Percentiles rank a stretch among this genome's conserved stretches.
These are phyloP conservation scores for Cylas formicarius DNA, from an alignment of 1,140 invertebrate species.

Conservation along the genomic window DNA sequence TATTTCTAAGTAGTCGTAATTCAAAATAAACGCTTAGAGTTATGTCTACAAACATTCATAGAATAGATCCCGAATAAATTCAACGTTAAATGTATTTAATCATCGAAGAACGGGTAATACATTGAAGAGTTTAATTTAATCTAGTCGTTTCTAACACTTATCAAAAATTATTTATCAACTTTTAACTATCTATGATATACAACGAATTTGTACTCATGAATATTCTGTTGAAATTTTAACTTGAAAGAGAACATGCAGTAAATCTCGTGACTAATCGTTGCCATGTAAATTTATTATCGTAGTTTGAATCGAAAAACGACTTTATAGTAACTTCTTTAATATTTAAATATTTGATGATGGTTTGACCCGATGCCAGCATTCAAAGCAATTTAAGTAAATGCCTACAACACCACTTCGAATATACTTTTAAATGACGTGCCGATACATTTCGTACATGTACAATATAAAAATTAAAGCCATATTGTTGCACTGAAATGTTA, in stretches of 20 bases:
- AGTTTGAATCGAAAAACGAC: constrained; percentile 5
- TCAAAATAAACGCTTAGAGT: background rate
- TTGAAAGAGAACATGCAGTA: constrained; percentile 4
- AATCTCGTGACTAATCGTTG: background rate
- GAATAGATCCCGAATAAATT: constrained; percentile 3
- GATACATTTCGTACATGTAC: no score
- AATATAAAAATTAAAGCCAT: no score
- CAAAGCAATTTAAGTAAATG: constrained; percentile 7
- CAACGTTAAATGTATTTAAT: constrained; percentile 9
- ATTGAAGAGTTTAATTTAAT: constrained; percentile 16
- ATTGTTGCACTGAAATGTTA: no score
- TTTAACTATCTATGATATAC: constrained; percentile 20
- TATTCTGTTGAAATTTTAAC: constrained; percentile 10
- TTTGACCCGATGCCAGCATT: constrained; percentile 13
- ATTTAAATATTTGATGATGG: constrained; percentile 2
- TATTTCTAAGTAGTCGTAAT: no score
- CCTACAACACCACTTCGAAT: constrained; percentile 6
- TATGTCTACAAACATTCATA: constrained; percentile 2
- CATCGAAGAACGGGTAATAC: constrained; percentile 12
- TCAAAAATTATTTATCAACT: constrained; percentile 22
- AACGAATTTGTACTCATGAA: constrained; percentile 26
- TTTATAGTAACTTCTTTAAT: constrained; percentile 5
- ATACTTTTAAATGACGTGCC: no score
- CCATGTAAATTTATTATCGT: constrained; percentile 1
- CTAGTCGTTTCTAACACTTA: constrained; percentile 18